A percentile compares a stretch with the other conserved stretches of the same genome.
These are phyloP conservation scores for Miichthys miiuy DNA, from an alignment of 2,797 vertebrate species.

Conservation along the genomic window DNA sequence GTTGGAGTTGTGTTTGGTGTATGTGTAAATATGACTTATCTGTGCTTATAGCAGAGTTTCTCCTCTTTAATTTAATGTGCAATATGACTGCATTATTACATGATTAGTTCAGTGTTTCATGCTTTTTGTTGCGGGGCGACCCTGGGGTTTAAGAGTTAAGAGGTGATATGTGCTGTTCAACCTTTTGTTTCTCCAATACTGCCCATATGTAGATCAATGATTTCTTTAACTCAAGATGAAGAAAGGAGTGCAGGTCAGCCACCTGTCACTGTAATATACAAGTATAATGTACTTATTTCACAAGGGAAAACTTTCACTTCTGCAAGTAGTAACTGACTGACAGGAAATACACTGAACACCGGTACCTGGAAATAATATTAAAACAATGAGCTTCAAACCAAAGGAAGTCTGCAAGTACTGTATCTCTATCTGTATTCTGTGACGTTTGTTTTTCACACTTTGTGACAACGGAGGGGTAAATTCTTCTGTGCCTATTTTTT, in stretches of 20 bases:
- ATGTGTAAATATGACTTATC: too few relatives aligned
- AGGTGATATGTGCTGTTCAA: not conserved
- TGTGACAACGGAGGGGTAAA: too few relatives aligned
- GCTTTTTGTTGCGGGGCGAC: too few relatives aligned
- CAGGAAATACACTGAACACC: slow-evolving; percentile 3
- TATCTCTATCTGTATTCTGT: not conserved
- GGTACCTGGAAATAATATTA: slow-evolving; percentile 18
- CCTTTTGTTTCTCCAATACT: not conserved
- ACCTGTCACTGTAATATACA: not conserved
- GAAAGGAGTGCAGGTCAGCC: not conserved
- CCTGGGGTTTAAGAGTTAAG: too few relatives aligned
- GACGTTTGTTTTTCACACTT: not conserved
- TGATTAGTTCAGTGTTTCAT: too few relatives aligned
- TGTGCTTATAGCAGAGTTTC: too few relatives aligned
- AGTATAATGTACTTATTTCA: too few relatives aligned
- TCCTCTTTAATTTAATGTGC: too few relatives aligned
- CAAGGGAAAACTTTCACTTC: not conserved
- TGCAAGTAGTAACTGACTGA: slow-evolving; percentile 12
- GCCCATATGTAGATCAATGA: not conserved
- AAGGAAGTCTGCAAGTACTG: not conserved
- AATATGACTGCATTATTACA: too few relatives aligned
- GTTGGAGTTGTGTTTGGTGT: too few relatives aligned
- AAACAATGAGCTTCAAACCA: not conserved
- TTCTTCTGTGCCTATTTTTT: too few relatives aligned
- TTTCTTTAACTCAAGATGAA: not conserved